Conservation (phyloP, 2,888 invertebrate species). For the Troides helena region DNA sequence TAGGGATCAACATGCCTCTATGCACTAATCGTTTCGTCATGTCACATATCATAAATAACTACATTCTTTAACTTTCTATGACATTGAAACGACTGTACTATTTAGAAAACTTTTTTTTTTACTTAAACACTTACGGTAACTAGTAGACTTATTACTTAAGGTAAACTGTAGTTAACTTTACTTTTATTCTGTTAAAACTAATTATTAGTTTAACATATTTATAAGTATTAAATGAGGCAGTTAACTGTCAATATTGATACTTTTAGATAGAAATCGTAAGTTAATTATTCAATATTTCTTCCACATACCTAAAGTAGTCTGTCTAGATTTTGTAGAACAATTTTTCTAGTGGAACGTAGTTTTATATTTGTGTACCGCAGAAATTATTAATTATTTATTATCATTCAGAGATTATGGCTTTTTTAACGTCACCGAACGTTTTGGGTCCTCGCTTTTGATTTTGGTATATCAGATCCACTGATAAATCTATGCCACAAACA, state of each 20-base stretch:
- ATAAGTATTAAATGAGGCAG: not conserved
- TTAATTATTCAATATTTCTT: constrained; percentile 20
- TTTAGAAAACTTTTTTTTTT: not conserved
- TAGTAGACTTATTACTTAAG: not conserved
- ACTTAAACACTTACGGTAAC: not conserved
- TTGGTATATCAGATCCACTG: not conserved
- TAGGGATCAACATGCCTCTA: too few species aligned
- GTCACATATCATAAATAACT: too few species aligned
- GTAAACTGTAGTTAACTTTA: not conserved
- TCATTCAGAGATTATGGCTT: constrained; percentile 9
- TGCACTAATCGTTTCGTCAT: too few species aligned
- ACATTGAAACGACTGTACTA: not conserved
- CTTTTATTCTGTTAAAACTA: not conserved
- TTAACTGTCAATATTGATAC: not conserved
- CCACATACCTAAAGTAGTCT: not conserved
- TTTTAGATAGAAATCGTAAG: constrained; percentile 23
- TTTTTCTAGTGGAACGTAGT: constrained; percentile 3
- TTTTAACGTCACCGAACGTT: not conserved
- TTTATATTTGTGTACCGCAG: not conserved
- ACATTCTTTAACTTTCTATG: not conserved
- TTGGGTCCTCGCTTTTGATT: not conserved
- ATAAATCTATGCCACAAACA: not conserved
- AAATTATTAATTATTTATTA: not conserved
- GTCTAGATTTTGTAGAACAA: not conserved
- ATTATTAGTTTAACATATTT: not conserved